Base-by-base conservation (phyloP, 2,888 invertebrate species). In the Stenotaenia linearis region DNA sequence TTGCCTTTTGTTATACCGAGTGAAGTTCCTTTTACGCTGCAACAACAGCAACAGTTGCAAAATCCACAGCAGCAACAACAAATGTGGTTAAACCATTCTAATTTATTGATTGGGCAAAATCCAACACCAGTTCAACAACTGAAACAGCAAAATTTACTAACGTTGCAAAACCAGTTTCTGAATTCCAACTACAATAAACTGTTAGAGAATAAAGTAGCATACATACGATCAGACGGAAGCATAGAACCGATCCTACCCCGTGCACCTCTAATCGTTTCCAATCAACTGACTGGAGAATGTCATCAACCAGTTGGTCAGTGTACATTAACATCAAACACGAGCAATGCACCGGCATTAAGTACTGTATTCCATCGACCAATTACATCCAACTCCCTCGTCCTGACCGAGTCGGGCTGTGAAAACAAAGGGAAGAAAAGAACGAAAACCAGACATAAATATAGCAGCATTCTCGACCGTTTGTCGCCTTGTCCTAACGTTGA, bases 401-500 rank as follows among this genome's bases (percentile, higher is more conserved):
- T 69, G 28, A 28, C 69, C 3, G 69, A 69, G n/a, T 28, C 69
- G 5, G 69, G 25, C n/a, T 69, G 69, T 28, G 69, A 69, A 78
- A 78, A 32, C 37, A 30, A 56, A 28, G 45, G 69, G 75, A 82
- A 81, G 56, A 82, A 81, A 61, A n/a, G 40, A 30, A 77, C 77
- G 12, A 82, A 82, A 77, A 37, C 77, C 1, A 82, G 82, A n/a
- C 35, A 77, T 80, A 75, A 82, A 80, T 77, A 80, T 23, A 80
- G 79, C 56, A 86, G 82, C 69, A 77, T 82, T 79, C 75, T 84
- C 18, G 82, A 83, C 77, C 82, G 84, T 30, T 82, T 81, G 25
- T 84, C 88, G 28, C 89, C 90, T 21, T 90, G 89, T 87, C 90
- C 90, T 32, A 90, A 90, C 85, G 88, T 90, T 80, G 90, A 90